Base-by-base conservation (phyloP, 1,140 invertebrate species). In the Sitodiplosis mosellana region DNA sequence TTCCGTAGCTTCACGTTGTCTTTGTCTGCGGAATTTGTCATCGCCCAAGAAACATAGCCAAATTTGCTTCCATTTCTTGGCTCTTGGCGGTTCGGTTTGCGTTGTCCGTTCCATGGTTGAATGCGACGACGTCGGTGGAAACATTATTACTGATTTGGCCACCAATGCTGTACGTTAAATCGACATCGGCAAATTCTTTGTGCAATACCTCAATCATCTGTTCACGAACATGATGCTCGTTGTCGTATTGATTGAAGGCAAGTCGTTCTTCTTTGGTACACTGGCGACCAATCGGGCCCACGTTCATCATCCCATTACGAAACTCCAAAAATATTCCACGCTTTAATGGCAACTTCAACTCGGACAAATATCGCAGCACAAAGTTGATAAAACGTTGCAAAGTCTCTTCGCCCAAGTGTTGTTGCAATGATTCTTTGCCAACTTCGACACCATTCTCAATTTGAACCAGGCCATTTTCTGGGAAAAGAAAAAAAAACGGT, bases 271-370 rank as follows among this genome's bases (percentile, higher is more conserved):
- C 69, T 51, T 77, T 72, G n/a, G 68, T 76, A 63, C 92, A 97
- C 52, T 86, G 93, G 38, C 95, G 72, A 0, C 96, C 96, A 34
- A 96, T 81, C 2, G 96, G 96, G 51, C 84, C 91, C 18, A 99
- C 69, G 59, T 99, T 99, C 41, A 99, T 74, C 79, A 99, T 82
- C 17, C 95, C 93, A 27, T 80, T 81, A 14, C 94, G 73, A 56
- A 95, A 96, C 67, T 98, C 93, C 33, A 98, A 74, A 68, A 98
- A 98, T 47, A 84, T 97, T 14, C 93, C 94, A 53, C 94, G 74
- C 68, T 99, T 99, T 15, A 83, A 78, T 11, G 95, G 94, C 6
- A 99, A 61, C 33, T 69, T 73, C 34, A 99, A 53, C 48, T 85
- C 76, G 0, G 94, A 89, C 68, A 99, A 80, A 61, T 96, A 94